Evolutionary conservation across 2,113 vertebrate genomes (phyloP).

Genomic region (Upupa epops): DNA sequence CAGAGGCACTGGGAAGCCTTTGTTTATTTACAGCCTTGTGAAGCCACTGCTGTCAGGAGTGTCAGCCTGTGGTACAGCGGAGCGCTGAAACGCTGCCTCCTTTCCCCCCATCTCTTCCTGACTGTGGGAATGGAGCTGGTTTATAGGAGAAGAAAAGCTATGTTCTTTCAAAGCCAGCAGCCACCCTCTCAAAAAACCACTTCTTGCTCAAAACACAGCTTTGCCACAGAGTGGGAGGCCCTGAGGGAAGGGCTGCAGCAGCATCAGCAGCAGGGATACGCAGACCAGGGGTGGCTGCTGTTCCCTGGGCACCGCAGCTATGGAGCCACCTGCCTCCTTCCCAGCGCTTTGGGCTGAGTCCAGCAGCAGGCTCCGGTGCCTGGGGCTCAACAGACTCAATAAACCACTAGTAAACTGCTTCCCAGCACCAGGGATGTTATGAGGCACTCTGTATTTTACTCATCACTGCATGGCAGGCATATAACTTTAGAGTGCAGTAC

Average conservation of each 20-base stretch:
- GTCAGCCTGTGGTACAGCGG: not conserved
- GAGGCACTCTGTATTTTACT: rapidly evolving
- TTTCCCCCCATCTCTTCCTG: not conserved
- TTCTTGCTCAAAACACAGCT: not conserved
- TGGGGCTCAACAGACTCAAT: rapidly evolving
- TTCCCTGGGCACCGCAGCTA: too few relatives aligned
- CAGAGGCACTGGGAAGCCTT: not conserved
- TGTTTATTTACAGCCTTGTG: not conserved
- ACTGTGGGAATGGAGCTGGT: not conserved
- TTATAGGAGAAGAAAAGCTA: not conserved
- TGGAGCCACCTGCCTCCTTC: not conserved
- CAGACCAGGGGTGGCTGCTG: rapidly evolving
- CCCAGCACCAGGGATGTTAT: not conserved
- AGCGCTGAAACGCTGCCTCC: not conserved
- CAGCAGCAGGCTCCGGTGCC: not conserved
- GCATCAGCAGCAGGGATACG: not conserved
- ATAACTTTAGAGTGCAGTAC: rapidly evolving
- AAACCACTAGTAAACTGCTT: rapidly evolving
- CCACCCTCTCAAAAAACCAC: not conserved
- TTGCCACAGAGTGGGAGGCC: rapidly evolving
- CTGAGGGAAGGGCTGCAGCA: not conserved
- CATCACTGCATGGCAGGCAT: rapidly evolving
- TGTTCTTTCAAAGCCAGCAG: not conserved
- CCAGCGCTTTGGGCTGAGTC: rapidly evolving
- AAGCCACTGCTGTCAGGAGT: not conserved